phyloP scores from a whole-genome alignment of 2,888 invertebrate genomes.

The Vanessa cardui region DNA sequence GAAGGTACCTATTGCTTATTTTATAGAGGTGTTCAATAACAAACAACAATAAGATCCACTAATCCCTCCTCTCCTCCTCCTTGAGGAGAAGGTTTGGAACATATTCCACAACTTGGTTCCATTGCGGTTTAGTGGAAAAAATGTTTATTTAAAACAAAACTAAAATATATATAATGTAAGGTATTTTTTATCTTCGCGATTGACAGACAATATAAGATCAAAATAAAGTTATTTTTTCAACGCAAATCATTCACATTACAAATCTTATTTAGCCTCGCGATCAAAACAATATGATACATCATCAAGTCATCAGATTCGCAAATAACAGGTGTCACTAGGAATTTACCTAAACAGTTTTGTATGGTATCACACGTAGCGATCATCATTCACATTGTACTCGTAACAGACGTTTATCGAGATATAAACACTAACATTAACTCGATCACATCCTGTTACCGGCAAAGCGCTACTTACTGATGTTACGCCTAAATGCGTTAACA shows the following conservation, averaged over 20 bases:
- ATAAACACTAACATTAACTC: slow-evolving; percentile 25
- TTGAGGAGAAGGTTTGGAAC: too few species aligned
- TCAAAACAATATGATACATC: background rate
- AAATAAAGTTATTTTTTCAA: background rate
- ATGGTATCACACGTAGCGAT: background rate
- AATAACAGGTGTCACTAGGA: background rate
- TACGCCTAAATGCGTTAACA: background rate
- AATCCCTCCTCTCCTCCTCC: too few species aligned
- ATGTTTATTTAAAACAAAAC: too few species aligned
- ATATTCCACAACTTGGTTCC: too few species aligned
- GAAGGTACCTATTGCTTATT: too few species aligned
- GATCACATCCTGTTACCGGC: slow-evolving; percentile 28
- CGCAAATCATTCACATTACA: background rate
- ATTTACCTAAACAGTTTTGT: background rate
- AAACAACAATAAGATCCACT: too few species aligned
- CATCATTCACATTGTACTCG: background rate
- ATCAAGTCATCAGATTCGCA: background rate
- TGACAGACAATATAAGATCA: too few species aligned
- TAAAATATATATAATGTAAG: too few species aligned
- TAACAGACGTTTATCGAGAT: slow-evolving; percentile 11
- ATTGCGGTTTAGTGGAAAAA: too few species aligned
- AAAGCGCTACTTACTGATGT: background rate
- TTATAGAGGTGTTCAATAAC: too few species aligned
- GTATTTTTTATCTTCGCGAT: too few species aligned
- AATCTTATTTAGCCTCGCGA: background rate